Conservation (phyloP, 2,113 vertebrate genomes). For the Pithys albifrons region DNA sequence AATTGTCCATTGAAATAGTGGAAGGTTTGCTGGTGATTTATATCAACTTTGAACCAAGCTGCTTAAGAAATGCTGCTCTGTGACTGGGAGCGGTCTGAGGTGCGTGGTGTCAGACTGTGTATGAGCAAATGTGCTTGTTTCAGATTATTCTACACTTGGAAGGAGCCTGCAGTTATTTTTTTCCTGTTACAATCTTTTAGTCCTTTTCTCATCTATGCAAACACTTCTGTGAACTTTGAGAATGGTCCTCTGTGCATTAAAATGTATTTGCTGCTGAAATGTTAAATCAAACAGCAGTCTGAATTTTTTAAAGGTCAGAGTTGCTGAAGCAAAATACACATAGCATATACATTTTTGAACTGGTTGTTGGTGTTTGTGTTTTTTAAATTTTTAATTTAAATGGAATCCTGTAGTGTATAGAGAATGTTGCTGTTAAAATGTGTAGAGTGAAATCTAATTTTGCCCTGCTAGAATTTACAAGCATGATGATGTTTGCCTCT, state of each 20-base stretch:
- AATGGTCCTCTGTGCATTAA: conserved; percentile 28
- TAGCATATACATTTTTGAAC: not conserved
- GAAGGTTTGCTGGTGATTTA: not conserved
- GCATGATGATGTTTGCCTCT: not conserved
- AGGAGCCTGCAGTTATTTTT: not conserved
- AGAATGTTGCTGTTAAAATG: not conserved
- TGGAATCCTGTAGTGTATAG: not conserved
- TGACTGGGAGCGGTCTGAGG: not conserved
- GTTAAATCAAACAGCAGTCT: conserved; percentile 36
- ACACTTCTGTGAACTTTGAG: conserved; percentile 64
- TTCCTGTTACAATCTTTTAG: not conserved
- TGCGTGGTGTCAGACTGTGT: not conserved
- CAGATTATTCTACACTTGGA: not conserved
- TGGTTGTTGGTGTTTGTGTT: not conserved
- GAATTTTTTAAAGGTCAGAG: conserved; percentile 64
- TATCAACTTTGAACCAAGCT: not conserved
- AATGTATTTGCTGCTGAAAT: conserved; percentile 59
- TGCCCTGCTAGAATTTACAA: not conserved
- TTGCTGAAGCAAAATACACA: conserved; percentile 5
- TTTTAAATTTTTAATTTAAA: not conserved
- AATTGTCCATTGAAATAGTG: not conserved
- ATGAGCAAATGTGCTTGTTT: not conserved
- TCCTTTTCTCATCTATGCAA: conserved; percentile 6
- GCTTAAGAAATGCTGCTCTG: not conserved
- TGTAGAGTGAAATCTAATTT: not conserved